Base-by-base conservation (phyloP, 2,113 vertebrate genomes). In the Polypterus senegalus region DNA sequence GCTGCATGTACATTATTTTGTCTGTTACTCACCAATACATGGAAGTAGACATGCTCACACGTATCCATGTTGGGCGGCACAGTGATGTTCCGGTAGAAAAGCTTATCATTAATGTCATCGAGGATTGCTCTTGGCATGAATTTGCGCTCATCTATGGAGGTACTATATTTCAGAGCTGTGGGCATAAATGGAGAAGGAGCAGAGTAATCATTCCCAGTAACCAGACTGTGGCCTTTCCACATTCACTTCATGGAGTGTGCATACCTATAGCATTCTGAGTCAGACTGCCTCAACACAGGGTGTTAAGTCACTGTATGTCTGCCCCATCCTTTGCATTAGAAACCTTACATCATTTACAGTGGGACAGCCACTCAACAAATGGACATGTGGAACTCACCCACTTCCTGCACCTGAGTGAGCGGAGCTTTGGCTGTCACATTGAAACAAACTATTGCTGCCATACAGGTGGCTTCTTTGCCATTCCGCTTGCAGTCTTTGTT, bases 391-490 rank as follows among this genome's bases (percentile, higher is more conserved):
- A 62, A 47, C 83, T 88, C 69, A 98, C 94, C 91, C 5, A 96
- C 77, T 54, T 80, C 81, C 66, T 89, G 79, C 0, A 76, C 65
- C 58, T 88, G 83, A 66, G 86, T 82, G 65, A 80, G 79, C 3
- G 86, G 58, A 0, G 94, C 92, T 77, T 89, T 89, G 77, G 91
- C 88, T 53, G 90, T 51, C 0, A 93, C 80, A 0, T 88, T 88
- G 81, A 98, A 90, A 76, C 96, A 98, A 65, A 93, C 68, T 7
- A 91, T 89, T 66, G 91, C 89, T 0, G 88, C 83, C 88, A 97
- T 89, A 65, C 96, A 98, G 65, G 92, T 94, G 73, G 93, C 92
- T 0, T 97, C 92, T 71, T 90, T 91, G 45, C 92, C 93, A 0
- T 80, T 88, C 61, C 94, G 76, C 70, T 70, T 79, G 75, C 96